phyloP scores from a whole-genome alignment of 2,113 vertebrate genomes.

The Pseudonaja textilis region DNA sequence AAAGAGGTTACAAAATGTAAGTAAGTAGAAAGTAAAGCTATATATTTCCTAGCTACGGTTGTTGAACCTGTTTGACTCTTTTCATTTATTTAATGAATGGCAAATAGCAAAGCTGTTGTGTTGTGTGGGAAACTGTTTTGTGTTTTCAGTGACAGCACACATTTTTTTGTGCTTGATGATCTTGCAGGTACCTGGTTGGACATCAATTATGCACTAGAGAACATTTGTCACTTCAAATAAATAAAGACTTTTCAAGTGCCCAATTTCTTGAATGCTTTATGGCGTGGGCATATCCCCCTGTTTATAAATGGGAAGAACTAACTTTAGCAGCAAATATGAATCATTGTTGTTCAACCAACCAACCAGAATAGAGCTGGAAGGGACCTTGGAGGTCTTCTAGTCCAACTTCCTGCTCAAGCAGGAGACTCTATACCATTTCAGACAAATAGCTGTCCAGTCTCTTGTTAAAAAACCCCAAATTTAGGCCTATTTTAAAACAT shows the following conservation, averaged over 20 bases:
- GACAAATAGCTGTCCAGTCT: neutral
- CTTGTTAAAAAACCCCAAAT: neutral
- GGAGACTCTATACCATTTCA: neutral
- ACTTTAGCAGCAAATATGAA: neutral
- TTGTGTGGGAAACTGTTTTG: slow-evolving; percentile 40
- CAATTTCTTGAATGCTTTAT: slow-evolving; percentile 45
- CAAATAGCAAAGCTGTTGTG: slow-evolving; percentile 36
- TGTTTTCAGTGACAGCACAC: slow-evolving; percentile 11
- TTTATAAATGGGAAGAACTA: slow-evolving; percentile 5
- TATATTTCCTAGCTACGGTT: slow-evolving; percentile 15
- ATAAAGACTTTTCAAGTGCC: slow-evolving; percentile 55
- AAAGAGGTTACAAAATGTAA: slow-evolving; percentile 35
- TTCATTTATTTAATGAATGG: slow-evolving; percentile 33
- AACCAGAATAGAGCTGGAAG: neutral
- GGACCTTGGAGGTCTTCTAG: neutral
- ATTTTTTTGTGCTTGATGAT: slow-evolving; percentile 41
- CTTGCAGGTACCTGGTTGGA: slow-evolving; percentile 37
- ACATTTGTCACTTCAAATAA: slow-evolving; percentile 50
- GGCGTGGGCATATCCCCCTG: slow-evolving; percentile 35
- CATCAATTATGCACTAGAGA: slow-evolving; percentile 33
- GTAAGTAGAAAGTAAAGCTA: slow-evolving; percentile 29
- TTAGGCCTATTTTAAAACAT: no score
- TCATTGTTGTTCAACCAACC: no score
- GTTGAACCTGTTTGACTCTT: slow-evolving; percentile 43
- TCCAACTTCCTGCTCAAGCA: neutral